Percentiles rank a stretch among this genome's conserved stretches.
phyloP scores from a whole-genome alignment of 2,113 vertebrate genomes.

The Pitta sordida region DNA sequence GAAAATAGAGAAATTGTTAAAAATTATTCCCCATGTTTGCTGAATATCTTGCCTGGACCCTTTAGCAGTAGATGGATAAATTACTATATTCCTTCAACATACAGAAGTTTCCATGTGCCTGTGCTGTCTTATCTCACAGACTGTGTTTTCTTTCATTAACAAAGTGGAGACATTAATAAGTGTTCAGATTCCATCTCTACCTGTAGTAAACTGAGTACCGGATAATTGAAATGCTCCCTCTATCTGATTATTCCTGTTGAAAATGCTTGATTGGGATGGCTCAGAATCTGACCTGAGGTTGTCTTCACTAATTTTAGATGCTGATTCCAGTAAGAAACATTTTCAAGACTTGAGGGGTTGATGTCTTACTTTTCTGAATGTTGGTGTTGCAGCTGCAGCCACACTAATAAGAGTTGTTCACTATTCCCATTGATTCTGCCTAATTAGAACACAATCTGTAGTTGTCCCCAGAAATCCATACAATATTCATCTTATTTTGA shows the following conservation, averaged over 20 bases:
- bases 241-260: background rate
- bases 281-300: background rate
- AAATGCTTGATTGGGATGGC: rapidly evolving
- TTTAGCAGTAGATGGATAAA: background rate
- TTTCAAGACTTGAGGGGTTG: background rate
- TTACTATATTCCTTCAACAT: background rate
- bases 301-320: background rate
- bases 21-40: background rate
- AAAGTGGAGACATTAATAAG: background rate
- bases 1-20: background rate
- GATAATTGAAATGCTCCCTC: background rate
- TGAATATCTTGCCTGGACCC: background rate
- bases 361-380: background rate
- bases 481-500: background rate
- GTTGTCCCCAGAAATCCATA: background rate
- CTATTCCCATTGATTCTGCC: background rate
- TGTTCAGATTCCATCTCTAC: background rate
- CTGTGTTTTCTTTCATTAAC: background rate
- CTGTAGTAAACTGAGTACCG: background rate
- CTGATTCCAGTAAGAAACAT: background rate
- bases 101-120: background rate
- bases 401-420: background rate
- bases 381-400: background rate
- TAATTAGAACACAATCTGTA: background rate
- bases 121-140: background rate